A percentile compares a stretch with the other conserved stretches of the same genome.
phyloP scores from a whole-genome alignment of 2,113 vertebrate species.

The Muntiacus reevesi region DNA sequence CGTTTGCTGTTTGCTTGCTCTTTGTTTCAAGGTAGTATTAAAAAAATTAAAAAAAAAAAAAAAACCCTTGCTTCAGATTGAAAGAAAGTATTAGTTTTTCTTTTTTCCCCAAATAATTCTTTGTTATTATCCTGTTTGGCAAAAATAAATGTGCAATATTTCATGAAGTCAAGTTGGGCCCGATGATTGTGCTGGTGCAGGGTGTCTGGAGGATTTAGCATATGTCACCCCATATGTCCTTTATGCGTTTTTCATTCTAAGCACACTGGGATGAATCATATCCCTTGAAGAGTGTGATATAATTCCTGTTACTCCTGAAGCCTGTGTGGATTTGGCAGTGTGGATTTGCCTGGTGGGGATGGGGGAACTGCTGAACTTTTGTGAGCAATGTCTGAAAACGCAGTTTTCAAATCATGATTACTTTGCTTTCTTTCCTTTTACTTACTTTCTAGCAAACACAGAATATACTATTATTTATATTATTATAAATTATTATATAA shows the following conservation, averaged over 20 bases:
- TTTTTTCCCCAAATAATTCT: not conserved
- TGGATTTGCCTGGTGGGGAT: not conserved
- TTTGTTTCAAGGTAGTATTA: not conserved
- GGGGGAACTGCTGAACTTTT: not conserved
- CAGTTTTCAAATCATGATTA: not conserved
- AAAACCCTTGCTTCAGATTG: not conserved
- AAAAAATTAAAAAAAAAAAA: not conserved
- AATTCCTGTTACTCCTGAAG: not conserved
- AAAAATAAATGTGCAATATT: conserved; percentile 32
- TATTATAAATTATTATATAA: no score
- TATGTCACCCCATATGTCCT: conserved; percentile 26
- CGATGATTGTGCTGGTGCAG: not conserved
- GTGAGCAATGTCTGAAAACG: not conserved
- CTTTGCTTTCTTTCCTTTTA: not conserved
- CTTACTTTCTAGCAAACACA: not conserved
- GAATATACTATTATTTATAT: not conserved
- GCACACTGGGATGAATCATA: not conserved
- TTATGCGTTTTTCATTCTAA: not conserved
- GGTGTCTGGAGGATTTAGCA: not conserved
- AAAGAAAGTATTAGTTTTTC: not conserved
- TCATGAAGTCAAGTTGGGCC: conserved; percentile 20
- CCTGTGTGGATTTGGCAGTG: not conserved
- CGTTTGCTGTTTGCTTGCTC: not conserved
- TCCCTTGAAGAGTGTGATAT: not conserved
- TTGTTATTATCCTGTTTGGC: not conserved